Evolutionary conservation across 2,797 vertebrate genomes (phyloP).

Genomic region (Fundulus diaphanus): DNA sequence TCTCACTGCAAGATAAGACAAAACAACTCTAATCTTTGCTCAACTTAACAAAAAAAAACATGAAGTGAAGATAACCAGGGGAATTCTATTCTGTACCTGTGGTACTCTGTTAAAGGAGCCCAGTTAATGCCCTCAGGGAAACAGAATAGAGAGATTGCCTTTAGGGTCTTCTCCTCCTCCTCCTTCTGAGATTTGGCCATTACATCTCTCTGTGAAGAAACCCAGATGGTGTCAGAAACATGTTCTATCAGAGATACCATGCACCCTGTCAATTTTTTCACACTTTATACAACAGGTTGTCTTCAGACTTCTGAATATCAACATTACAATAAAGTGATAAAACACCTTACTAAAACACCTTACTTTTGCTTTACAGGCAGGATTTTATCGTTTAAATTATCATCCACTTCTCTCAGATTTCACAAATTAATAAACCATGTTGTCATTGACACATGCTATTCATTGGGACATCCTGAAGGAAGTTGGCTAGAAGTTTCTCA

Average conservation of each 20-base stretch:
- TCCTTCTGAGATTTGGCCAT: constrained; percentile 89
- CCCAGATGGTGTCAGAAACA: not conserved
- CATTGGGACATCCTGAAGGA: too few species aligned
- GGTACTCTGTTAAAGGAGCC: constrained; percentile 86
- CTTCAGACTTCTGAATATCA: not conserved
- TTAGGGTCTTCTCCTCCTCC: constrained; percentile 90
- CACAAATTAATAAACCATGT: not conserved
- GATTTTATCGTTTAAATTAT: not conserved
- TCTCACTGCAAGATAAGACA: constrained; percentile 82
- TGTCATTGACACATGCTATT: too few species aligned
- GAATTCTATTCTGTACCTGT: constrained; percentile 78
- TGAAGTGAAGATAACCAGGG: not conserved
- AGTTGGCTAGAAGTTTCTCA: too few species aligned
- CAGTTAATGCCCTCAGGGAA: constrained; percentile 93
- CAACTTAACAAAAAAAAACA: not conserved
- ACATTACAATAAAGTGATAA: not conserved
- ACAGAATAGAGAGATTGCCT: constrained; percentile 94
- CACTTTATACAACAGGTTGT: not conserved
- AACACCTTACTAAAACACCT: not conserved
- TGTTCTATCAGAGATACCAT: not conserved
- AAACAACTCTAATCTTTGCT: not conserved
- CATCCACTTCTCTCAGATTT: not conserved
- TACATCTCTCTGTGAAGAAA: constrained; percentile 83
- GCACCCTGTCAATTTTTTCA: not conserved
- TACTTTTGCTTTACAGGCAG: not conserved